These are phyloP conservation scores for Aricia artaxerxes DNA, from an alignment of 2,888 invertebrate species.

Conservation along the genomic window DNA sequence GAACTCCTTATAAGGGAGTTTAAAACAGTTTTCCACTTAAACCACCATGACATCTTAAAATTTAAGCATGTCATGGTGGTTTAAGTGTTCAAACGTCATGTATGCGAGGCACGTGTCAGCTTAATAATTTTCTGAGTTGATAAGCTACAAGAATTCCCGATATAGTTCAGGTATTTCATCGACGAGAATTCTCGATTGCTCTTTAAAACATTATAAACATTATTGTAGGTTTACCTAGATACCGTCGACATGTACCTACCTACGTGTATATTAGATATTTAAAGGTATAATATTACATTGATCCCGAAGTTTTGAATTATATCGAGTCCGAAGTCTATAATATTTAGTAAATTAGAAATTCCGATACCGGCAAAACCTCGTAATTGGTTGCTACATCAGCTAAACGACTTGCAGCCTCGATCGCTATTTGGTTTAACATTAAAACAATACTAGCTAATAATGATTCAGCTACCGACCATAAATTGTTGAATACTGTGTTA, in stretches of 20 bases:
- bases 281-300: too few relatives aligned
- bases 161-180: neutral
- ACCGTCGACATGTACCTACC: neutral
- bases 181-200: neutral
- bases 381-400: neutral
- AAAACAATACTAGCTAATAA: constrained; percentile 6
- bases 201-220: neutral
- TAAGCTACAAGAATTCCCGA: constrained; percentile 12
- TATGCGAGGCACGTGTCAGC: neutral
- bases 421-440: neutral
- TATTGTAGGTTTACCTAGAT: neutral
- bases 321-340: neutral
- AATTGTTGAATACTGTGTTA: neutral
- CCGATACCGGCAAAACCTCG: neutral
- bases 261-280: neutral
- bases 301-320: too few relatives aligned
- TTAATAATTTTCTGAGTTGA: constrained; percentile 2
- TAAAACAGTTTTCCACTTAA: too few relatives aligned
- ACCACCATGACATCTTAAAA: too few relatives aligned
- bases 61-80: neutral
- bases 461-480: neutral
- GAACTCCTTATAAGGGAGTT: neutral
- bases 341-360: neutral
- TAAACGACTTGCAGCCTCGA: neutral
- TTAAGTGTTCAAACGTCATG: neutral